Conservation (phyloP, 2,888 invertebrate genomes). For the Apamea sordens region DNA sequence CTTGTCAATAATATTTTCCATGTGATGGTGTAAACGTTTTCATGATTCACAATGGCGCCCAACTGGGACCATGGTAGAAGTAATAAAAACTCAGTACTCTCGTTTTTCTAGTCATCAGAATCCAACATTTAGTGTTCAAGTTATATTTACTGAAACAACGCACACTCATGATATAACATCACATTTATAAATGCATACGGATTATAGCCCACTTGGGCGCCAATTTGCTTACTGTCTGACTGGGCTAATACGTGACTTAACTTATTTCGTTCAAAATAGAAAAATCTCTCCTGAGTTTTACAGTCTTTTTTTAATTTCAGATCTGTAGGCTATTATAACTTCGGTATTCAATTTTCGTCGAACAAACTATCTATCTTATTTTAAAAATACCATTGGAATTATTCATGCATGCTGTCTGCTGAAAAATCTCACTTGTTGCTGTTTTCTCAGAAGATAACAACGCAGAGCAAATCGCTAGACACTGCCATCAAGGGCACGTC, state of each 20-base stretch:
- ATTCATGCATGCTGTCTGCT: background rate
- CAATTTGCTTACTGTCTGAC: slow-evolving; percentile 8
- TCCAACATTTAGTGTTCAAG: background rate
- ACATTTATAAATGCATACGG: background rate
- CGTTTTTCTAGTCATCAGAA: background rate
- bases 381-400: background rate
- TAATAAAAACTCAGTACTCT: background rate
- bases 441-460: background rate
- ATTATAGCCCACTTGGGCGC: slow-evolving; percentile 4
- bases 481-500: background rate
- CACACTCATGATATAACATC: background rate
- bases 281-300: background rate
- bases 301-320: background rate
- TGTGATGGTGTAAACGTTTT: background rate
- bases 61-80: background rate
- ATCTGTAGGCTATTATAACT: background rate
- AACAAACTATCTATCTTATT: background rate
- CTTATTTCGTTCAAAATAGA: background rate
- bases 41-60: slow-evolving; percentile 3
- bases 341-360: background rate
- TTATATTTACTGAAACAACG: too few species aligned
- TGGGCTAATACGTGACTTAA: background rate
- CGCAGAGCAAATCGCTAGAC: background rate
- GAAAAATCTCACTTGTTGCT: background rate
- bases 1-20: background rate